A percentile compares a stretch with the other conserved stretches of the same genome.
phyloP scores from a whole-genome alignment of 2,888 invertebrate species.

The Drosophila setosimentum region DNA sequence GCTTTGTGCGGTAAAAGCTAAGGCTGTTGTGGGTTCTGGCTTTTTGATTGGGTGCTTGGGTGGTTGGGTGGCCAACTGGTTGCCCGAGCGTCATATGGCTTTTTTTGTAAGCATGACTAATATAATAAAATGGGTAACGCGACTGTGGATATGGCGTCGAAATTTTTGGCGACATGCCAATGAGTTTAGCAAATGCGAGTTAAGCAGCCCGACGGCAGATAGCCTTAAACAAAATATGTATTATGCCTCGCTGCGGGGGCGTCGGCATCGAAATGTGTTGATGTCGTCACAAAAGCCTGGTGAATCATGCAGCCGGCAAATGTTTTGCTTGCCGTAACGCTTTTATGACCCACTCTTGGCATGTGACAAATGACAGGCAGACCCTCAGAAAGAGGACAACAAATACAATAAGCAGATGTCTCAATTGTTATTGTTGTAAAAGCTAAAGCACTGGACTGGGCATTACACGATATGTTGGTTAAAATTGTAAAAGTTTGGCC shows the following conservation, averaged over 20 bases:
- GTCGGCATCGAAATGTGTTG: conserved; percentile 33
- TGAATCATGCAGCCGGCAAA: conserved; percentile 59
- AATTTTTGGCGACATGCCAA: conserved; percentile 77
- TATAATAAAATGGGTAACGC: conserved; percentile 71
- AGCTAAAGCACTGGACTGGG: conserved; percentile 8
- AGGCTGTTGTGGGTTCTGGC: conserved; percentile 47
- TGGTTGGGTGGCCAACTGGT: conserved; percentile 26
- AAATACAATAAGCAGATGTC: conserved; percentile 41
- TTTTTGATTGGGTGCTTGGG: conserved; percentile 22
- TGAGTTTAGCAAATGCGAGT: conserved; percentile 59
- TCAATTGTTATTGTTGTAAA: conserved; percentile 52
- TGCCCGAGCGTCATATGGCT: conserved; percentile 72
- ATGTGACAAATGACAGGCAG: conserved; percentile 56
- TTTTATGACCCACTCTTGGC: conserved; percentile 41
- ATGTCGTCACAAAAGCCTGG: conserved; percentile 71
- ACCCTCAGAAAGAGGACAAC: neutral
- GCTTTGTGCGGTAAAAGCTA: conserved; percentile 52
- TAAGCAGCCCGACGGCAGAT: conserved; percentile 54
- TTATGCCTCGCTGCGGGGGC: conserved; percentile 33
- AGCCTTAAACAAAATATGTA: conserved; percentile 59
- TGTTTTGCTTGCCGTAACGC: conserved; percentile 37
- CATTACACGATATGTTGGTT: conserved; percentile 19
- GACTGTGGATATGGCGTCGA: conserved; percentile 65
- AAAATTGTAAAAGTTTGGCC: conserved; percentile 52
- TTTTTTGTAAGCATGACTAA: conserved; percentile 81